Conservation (phyloP, 2,797 vertebrate genomes). For the Enteromius mattozi region DNA sequence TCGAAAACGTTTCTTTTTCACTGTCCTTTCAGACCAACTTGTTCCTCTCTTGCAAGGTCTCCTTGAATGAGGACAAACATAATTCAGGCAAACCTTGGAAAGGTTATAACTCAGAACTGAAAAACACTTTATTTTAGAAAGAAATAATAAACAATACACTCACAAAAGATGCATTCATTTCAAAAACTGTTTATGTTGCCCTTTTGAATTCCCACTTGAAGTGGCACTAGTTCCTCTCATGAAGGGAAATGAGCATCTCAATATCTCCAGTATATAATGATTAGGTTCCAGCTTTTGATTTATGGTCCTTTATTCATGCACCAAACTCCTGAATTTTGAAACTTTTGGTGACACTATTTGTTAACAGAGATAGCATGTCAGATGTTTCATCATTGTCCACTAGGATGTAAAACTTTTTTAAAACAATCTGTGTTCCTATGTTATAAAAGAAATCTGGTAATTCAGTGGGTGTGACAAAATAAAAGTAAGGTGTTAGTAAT, state of each 20-base stretch:
- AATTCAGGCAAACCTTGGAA: not conserved
- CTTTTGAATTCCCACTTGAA: not conserved
- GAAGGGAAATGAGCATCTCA: too few relatives aligned
- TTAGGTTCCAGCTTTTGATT: not conserved
- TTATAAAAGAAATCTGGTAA: not conserved
- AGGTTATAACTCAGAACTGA: not conserved
- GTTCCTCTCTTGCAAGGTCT: not conserved
- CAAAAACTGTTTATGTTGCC: not conserved
- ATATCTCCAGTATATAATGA: not conserved
- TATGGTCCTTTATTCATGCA: not conserved
- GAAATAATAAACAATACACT: not conserved
- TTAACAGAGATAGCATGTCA: not conserved
- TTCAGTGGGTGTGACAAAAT: not conserved
- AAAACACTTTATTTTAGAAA: conserved; percentile 6
- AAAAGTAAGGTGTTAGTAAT: not conserved
- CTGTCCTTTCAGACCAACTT: not conserved
- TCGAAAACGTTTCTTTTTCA: not conserved
- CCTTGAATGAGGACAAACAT: not conserved
- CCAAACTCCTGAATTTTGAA: not conserved
- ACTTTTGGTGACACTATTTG: not conserved
- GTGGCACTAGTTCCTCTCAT: too few relatives aligned
- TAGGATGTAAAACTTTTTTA: not conserved
- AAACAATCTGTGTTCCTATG: not conserved
- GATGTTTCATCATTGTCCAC: not conserved
- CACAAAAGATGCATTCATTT: not conserved